These are phyloP conservation scores for Unio pictorum DNA, from an alignment of 2,888 invertebrate genomes.

Conservation along the genomic window DNA sequence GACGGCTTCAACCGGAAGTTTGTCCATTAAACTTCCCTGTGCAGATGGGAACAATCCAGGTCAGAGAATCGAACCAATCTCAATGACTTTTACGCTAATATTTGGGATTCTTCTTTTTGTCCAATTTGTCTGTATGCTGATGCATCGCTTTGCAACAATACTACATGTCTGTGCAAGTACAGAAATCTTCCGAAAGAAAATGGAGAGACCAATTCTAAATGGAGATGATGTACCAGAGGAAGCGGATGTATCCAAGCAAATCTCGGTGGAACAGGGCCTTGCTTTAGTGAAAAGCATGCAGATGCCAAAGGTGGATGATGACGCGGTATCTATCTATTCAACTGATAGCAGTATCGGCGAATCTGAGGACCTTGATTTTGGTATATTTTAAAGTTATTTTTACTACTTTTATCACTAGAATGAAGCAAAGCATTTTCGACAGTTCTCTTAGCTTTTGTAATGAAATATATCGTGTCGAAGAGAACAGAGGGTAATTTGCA, in stretches of 20 bases:
- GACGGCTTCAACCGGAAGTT: conserved; percentile 25
- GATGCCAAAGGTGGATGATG: conserved; percentile 28
- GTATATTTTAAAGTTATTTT: too few relatives aligned
- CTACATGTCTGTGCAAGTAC: conserved; percentile 97
- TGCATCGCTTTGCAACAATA: conserved; percentile 97
- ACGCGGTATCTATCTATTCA: conserved; percentile 20
- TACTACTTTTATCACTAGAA: too few relatives aligned
- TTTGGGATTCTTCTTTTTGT: conserved; percentile 51
- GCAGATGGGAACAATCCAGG: conserved; percentile 4
- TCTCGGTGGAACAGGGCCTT: conserved; percentile 15
- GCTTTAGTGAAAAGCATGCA: conserved; percentile 39
- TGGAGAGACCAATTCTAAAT: too few relatives aligned
- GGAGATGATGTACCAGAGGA: conserved; percentile 4
- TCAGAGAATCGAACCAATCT: conserved; percentile 47
- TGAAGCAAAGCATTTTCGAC: too few relatives aligned
- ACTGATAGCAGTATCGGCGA: too few relatives aligned
- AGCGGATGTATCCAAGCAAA: conserved; percentile 1
- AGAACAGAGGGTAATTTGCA: too few relatives aligned
- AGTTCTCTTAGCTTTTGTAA: too few relatives aligned
- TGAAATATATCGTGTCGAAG: too few relatives aligned
- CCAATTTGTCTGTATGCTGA: conserved; percentile 89
- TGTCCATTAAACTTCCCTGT: conserved; percentile 32
- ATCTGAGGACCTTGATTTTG: too few relatives aligned
- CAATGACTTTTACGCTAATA: conserved; percentile 49
- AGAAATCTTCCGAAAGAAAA: conserved; percentile 39